A percentile compares a stretch with the other conserved stretches of the same genome.
Evolutionary conservation across 2,797 vertebrate species (phyloP).

Genomic region (Ctenosaura bakeri): DNA sequence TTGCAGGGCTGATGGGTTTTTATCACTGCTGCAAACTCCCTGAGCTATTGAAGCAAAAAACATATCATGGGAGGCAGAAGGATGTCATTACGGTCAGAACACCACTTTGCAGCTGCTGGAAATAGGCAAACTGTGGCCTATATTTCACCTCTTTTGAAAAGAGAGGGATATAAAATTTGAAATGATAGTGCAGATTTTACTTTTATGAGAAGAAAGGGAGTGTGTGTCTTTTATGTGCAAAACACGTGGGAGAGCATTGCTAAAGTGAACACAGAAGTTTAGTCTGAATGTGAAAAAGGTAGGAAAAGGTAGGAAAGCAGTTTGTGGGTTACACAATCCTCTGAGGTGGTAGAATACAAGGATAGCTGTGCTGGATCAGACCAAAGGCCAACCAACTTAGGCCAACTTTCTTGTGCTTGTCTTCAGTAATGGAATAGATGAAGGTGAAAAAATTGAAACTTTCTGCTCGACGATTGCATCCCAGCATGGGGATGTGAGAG

Average conservation of each 20-base stretch:
- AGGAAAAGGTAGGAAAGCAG: not conserved
- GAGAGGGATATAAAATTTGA: conserved; percentile 7
- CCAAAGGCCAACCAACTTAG: too few species aligned
- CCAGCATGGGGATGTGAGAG: too few species aligned
- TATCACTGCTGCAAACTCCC: conserved; percentile 20
- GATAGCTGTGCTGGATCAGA: too few species aligned
- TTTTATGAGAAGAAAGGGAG: conserved; percentile 34
- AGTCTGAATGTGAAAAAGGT: conserved; percentile 6
- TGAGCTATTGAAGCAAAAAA: not conserved
- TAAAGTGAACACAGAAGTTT: conserved; percentile 32
- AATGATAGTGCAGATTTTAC: not conserved
- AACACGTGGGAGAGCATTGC: conserved; percentile 1
- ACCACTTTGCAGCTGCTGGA: conserved; percentile 14
- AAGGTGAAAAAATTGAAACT: too few species aligned
- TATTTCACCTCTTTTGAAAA: not conserved
- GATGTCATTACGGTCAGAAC: not conserved
- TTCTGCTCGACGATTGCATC: too few species aligned
- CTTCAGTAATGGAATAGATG: too few species aligned
- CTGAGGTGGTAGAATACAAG: too few species aligned
- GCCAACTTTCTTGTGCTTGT: too few species aligned
- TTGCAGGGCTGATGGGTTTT: not conserved
- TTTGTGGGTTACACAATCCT: not conserved
- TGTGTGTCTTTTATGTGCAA: conserved; percentile 4
- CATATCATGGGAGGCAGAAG: not conserved
- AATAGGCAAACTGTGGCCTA: not conserved